Evolutionary conservation across 2,888 invertebrate genomes (phyloP).

Genomic region (Machimus rusticus): DNA sequence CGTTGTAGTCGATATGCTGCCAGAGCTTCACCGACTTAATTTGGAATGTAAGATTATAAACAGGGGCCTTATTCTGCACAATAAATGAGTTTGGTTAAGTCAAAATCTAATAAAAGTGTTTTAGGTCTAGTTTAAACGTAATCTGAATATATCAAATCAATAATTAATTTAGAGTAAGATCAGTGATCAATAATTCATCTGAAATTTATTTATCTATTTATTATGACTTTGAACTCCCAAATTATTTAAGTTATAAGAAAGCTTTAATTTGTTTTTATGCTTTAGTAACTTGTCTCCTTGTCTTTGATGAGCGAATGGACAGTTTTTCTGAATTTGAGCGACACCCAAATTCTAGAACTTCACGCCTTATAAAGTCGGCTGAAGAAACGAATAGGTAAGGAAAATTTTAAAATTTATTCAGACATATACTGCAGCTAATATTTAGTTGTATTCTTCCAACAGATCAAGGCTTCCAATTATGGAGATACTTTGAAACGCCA

Average conservation of each 20-base stretch:
- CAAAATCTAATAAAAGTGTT: not conserved
- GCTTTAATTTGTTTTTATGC: slow-evolving; percentile 48
- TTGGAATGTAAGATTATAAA: slow-evolving; percentile 75
- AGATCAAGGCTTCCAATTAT: slow-evolving; percentile 64
- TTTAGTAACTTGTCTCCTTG: slow-evolving; percentile 77
- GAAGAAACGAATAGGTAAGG: slow-evolving; percentile 74
- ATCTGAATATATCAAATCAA: too few species aligned
- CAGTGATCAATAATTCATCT: too few species aligned
- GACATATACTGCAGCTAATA: not conserved
- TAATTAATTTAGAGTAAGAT: too few species aligned
- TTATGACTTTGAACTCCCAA: too few species aligned
- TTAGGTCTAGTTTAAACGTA: not conserved
- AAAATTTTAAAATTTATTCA: slow-evolving; percentile 56
- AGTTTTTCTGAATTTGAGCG: slow-evolving; percentile 72
- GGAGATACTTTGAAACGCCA: slow-evolving; percentile 77
- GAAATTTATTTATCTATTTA: too few species aligned
- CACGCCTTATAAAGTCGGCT: slow-evolving; percentile 75
- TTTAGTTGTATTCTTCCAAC: slow-evolving; percentile 57
- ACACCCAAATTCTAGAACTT: slow-evolving; percentile 68
- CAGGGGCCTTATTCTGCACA: not conserved
- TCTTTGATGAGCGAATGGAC: slow-evolving; percentile 74
- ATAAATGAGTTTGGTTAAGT: not conserved
- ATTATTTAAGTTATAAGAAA: too few species aligned
- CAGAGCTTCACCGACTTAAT: slow-evolving; percentile 75
- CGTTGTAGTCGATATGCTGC: slow-evolving; percentile 69